phyloP scores from a whole-genome alignment of 2,113 vertebrate genomes.

The Halcyon malimbica region DNA sequence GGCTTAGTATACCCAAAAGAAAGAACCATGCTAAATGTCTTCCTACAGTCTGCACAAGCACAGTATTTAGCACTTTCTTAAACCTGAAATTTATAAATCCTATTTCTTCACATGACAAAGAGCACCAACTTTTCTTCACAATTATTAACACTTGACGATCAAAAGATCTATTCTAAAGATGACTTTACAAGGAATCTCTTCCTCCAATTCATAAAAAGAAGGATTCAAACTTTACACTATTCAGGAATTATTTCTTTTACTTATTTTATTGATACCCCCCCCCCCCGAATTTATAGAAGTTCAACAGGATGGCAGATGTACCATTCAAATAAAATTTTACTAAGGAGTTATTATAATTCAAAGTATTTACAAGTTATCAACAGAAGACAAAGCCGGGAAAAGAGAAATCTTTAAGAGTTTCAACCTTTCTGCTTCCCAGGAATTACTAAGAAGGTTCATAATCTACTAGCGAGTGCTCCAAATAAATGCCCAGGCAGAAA shows the following conservation, averaged over 20 bases:
- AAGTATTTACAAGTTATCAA: neutral
- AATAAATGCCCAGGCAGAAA: neutral
- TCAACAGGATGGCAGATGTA: neutral
- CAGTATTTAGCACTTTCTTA: constrained; percentile 21
- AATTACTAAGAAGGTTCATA: neutral
- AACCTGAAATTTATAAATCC: constrained; percentile 40
- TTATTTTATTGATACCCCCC: neutral
- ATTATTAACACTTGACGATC: constrained; percentile 33
- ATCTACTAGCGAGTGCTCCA: neutral
- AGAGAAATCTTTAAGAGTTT: neutral
- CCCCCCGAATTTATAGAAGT: neutral
- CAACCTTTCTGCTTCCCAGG: neutral
- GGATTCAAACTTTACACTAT: neutral
- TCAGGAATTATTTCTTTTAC: neutral
- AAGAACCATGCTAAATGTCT: constrained; percentile 50
- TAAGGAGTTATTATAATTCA: neutral
- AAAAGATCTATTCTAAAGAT: constrained; percentile 37
- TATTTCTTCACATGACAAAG: constrained; percentile 47
- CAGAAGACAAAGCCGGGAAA: neutral
- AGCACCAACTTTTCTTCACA: constrained; percentile 15
- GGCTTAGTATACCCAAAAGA: constrained; percentile 37
- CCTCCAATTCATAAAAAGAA: neutral
- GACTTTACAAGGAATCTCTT: constrained; percentile 12
- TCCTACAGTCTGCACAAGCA: constrained; percentile 40
- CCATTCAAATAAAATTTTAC: neutral